A percentile compares a stretch with the other conserved stretches of the same genome.
phyloP scores from a whole-genome alignment of 1,140 invertebrate species.

The Acromyrmex charruanus region DNA sequence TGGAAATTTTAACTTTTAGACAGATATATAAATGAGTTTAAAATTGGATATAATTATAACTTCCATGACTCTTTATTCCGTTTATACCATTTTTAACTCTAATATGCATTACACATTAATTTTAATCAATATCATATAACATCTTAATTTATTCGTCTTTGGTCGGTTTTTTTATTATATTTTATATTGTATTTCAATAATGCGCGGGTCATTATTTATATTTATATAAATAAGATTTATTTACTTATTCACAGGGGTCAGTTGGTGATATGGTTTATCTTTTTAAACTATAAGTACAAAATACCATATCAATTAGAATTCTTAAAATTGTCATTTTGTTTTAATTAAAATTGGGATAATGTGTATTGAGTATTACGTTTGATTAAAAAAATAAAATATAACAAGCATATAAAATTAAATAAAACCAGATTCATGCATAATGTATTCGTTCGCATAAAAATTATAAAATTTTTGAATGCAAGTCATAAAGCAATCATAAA shows the following conservation, averaged over 20 bases:
- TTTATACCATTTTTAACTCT: too few relatives aligned
- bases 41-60: too few relatives aligned
- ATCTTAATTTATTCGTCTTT: too few relatives aligned
- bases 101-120: too few relatives aligned
- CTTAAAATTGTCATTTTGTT: not conserved
- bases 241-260: too few relatives aligned
- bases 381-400: slow-evolving; percentile 11
- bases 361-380: not conserved
- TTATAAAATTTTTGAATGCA: slow-evolving; percentile 40
- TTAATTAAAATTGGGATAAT: not conserved
- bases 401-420: not conserved
- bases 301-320: not conserved
- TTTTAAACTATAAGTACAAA: not conserved
- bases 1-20: not conserved
- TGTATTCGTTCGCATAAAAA: slow-evolving; percentile 7
- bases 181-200: too few relatives aligned
- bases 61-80: too few relatives aligned
- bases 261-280: too few relatives aligned
- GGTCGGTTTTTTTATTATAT: too few relatives aligned
- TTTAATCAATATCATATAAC: too few relatives aligned
- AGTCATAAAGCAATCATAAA: slow-evolving; percentile 20
- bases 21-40: not conserved
- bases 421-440: not conserved
- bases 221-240: too few relatives aligned
- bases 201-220: too few relatives aligned